Conservation (phyloP, 1,140 invertebrate genomes). For the Drosophila novamexicana region DNA sequence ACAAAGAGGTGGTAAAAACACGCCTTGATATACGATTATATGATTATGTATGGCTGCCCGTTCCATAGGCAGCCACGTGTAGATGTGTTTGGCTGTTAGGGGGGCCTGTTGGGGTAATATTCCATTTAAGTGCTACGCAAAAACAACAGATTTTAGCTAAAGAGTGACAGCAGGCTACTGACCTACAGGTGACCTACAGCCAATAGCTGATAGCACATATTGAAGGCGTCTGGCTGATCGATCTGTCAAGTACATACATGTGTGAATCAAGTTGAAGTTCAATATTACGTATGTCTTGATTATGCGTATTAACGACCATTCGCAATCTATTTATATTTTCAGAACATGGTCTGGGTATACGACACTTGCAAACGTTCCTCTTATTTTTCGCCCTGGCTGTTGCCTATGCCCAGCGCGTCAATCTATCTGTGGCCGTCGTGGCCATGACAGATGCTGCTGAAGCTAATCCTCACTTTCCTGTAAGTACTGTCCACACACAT, state of each 20-base stretch:
- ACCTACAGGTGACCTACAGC: constrained; percentile 72
- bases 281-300: constrained; percentile 33
- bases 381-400: constrained; percentile 87
- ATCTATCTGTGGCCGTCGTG: constrained; percentile 88
- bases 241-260: background rate
- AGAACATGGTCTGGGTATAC: constrained; percentile 86
- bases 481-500: constrained; percentile 53
- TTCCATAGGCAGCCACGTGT: constrained; percentile 5
- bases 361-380: constrained; percentile 88
- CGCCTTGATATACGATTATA: constrained; percentile 2
- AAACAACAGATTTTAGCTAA: constrained; percentile 17
- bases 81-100: background rate
- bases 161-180: constrained; percentile 19
- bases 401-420: constrained; percentile 87
- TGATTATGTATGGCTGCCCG: background rate
- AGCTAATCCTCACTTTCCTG: constrained; percentile 72
- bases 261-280: constrained; percentile 43
- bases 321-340: constrained; percentile 6
- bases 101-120: constrained; percentile 25
- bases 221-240: constrained; percentile 6
- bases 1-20: constrained; percentile 13
- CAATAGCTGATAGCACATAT: constrained; percentile 23
- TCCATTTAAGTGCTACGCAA: constrained; percentile 37
- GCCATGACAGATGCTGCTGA: constrained; percentile 71
- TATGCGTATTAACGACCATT: background rate